phyloP scores from a whole-genome alignment of 2,113 vertebrate genomes.

The Nothoprocta pentlandii region DNA sequence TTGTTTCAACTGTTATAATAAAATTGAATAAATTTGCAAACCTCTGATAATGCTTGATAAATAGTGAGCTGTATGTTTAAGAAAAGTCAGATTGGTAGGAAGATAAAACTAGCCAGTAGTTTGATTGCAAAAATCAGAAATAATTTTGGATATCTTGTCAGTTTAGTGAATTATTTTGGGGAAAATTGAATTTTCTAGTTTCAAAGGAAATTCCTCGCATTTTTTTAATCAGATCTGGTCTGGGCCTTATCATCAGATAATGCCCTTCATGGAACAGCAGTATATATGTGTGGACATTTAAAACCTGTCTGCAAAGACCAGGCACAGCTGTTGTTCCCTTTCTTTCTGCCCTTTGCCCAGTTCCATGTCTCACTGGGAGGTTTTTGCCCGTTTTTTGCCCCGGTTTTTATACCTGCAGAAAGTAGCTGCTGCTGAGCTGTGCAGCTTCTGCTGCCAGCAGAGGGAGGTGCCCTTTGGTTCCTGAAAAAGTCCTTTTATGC shows the following conservation, averaged over 20 bases:
- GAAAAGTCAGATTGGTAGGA: not conserved
- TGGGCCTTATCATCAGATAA: not conserved
- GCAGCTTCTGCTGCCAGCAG: not conserved
- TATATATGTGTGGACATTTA: not conserved
- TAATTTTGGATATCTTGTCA: conserved; percentile 48
- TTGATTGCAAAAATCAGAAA: conserved; percentile 43
- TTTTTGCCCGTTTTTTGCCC: not conserved
- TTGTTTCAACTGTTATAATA: conserved; percentile 23
- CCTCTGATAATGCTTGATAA: conserved; percentile 17
- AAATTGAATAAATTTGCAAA: not conserved
- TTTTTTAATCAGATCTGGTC: not conserved
- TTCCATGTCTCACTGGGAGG: not conserved
- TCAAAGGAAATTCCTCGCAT: conserved; percentile 7
- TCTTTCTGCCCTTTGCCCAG: not conserved
- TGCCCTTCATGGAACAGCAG: not conserved
- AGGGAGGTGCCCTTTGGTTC: not conserved
- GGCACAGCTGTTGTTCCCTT: not conserved
- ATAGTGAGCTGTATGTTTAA: not conserved
- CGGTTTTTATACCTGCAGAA: too few species aligned
- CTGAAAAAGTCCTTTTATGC: not conserved
- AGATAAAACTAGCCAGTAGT: conserved; percentile 40
- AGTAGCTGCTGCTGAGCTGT: too few species aligned
- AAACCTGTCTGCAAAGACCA: not conserved
- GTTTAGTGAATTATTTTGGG: conserved; percentile 30
- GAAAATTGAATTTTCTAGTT: conserved; percentile 34